Evolutionary conservation across 2,888 invertebrate genomes (phyloP).

Genomic region (Petrolisthes cinctipes): DNA sequence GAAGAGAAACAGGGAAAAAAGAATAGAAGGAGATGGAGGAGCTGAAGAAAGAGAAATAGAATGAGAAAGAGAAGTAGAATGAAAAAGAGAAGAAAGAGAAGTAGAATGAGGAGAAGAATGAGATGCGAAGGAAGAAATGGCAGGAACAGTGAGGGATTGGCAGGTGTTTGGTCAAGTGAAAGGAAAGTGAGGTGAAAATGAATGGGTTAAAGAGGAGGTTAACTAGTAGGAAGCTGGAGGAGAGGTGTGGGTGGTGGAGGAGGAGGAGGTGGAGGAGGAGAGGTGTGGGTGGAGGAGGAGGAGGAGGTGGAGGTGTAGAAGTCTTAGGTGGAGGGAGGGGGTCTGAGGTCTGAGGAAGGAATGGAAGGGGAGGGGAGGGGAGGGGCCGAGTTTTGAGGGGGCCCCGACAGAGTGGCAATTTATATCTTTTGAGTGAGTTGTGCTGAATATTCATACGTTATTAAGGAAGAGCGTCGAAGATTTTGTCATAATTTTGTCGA

Average conservation of each 20-base stretch:
- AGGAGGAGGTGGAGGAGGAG: conserved; percentile 10
- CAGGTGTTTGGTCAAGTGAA: too few species aligned
- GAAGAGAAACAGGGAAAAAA: too few species aligned
- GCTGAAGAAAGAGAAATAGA: too few species aligned
- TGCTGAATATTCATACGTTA: conserved; percentile 59
- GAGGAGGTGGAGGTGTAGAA: not conserved
- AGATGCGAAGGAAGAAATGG: too few species aligned
- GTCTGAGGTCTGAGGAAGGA: conserved; percentile 29
- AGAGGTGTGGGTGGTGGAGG: not conserved
- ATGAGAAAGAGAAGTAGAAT: too few species aligned
- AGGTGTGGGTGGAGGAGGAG: not conserved
- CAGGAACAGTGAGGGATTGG: too few species aligned
- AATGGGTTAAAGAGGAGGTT: too few species aligned
- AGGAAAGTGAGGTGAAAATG: too few species aligned
- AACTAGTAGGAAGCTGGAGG: not conserved
- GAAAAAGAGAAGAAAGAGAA: too few species aligned
- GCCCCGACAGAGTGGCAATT: conserved; percentile 55
- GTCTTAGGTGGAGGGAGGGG: conserved; percentile 12
- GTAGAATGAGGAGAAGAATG: too few species aligned
- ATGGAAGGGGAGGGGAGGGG: not conserved
- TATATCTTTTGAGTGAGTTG: conserved; percentile 49
- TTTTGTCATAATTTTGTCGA: conserved; percentile 55
- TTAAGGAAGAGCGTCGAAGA: conserved; percentile 44
- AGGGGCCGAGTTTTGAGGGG: not conserved
- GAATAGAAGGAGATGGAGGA: too few species aligned